A percentile compares a stretch with the other conserved stretches of the same genome.
phyloP scores from a whole-genome alignment of 2,888 invertebrate genomes.

The Drosophila putrida region DNA sequence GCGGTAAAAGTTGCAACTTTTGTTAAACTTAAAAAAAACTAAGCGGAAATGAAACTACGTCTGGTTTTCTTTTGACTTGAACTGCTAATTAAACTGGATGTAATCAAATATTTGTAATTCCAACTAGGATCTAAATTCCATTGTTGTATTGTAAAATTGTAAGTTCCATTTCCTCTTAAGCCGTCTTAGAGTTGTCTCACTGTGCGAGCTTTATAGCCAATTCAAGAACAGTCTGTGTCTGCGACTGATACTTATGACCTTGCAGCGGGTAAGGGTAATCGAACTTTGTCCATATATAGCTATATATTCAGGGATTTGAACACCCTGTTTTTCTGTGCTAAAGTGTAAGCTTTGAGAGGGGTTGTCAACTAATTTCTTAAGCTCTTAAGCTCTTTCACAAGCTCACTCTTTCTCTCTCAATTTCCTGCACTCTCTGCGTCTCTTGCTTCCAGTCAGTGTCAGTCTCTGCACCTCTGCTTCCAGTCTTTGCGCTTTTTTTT shows the following conservation, averaged over 20 bases:
- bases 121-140: not conserved
- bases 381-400: constrained; percentile 9
- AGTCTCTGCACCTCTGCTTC: constrained; percentile 1
- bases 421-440: constrained; percentile 13
- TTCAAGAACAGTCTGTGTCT: not conserved
- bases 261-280: constrained; percentile 46
- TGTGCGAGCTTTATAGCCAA: constrained; percentile 1
- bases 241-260: constrained; percentile 25
- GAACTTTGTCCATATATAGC: constrained; percentile 24
- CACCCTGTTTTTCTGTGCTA: constrained; percentile 8
- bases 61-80: not conserved
- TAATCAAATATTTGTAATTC: not conserved
- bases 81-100: not conserved
- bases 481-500: not conserved
- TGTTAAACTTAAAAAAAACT: not conserved
- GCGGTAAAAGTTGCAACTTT: constrained; percentile 8
- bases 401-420: not conserved
- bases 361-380: constrained; percentile 7
- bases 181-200: not conserved
- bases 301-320: not conserved
- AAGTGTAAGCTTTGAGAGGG: not conserved
- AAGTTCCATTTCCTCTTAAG: not conserved
- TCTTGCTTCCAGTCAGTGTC: not conserved
- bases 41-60: not conserved
- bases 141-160: too few species aligned